Conservation (phyloP, 2,113 vertebrate species). For the Dolichotis patagonum region DNA sequence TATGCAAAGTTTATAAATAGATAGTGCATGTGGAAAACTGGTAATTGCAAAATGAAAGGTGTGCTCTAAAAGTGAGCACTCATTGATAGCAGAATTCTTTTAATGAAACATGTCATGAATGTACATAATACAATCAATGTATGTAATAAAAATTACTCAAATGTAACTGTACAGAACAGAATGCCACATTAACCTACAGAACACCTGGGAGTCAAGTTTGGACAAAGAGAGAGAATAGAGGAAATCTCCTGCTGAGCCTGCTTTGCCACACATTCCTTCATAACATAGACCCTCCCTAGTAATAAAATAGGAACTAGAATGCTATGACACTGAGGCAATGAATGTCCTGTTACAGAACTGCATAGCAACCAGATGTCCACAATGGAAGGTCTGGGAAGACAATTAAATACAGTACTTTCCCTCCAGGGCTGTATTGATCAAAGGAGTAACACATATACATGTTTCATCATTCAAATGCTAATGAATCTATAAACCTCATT, state of each 20-base stretch:
- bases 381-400: slow-evolving; percentile 74
- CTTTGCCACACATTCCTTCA: background rate
- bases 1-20: background rate
- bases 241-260: background rate
- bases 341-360: slow-evolving; percentile 49
- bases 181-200: background rate
- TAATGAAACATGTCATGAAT: slow-evolving; percentile 8
- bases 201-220: background rate
- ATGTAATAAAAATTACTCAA: slow-evolving; percentile 37
- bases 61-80: background rate
- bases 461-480: slow-evolving; percentile 83
- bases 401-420: slow-evolving; percentile 81
- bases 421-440: slow-evolving; percentile 82
- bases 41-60: slow-evolving; percentile 41
- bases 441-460: slow-evolving; percentile 79
- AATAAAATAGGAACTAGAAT: slow-evolving; percentile 53
- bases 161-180: background rate
- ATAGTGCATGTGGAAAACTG: background rate
- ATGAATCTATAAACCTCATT: slow-evolving; percentile 83
- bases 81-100: background rate
- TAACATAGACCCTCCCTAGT: background rate
- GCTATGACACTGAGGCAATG: slow-evolving; percentile 16
- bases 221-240: background rate
- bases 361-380: slow-evolving; percentile 75
- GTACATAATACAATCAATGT: background rate